A percentile compares a stretch with the other conserved stretches of the same genome.
Evolutionary conservation across 2,797 vertebrate species (phyloP).

Genomic region (Coreius guichenoti): DNA sequence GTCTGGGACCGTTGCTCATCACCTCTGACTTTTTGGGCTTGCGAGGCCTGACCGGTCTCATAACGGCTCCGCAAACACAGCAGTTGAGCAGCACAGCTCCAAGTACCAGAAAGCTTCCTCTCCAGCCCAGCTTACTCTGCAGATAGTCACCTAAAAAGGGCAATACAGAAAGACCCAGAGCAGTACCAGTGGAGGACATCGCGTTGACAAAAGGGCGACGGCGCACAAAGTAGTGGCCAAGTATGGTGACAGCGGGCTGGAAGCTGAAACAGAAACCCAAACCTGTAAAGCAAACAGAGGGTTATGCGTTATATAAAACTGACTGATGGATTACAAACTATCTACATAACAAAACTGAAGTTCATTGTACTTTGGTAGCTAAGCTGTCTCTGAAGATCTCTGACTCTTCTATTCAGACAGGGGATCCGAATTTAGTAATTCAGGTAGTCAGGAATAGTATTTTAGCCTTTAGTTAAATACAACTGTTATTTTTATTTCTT

Average conservation of each 20-base stretch:
- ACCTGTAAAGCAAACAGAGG: constrained; percentile 72
- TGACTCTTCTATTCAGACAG: too few species aligned
- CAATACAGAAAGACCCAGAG: constrained; percentile 86
- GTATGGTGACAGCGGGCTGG: constrained; percentile 88
- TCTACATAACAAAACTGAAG: neutral
- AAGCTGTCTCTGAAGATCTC: too few species aligned
- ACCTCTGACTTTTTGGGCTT: constrained; percentile 58
- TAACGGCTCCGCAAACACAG: constrained; percentile 90
- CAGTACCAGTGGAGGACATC: constrained; percentile 88
- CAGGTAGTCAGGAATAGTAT: too few species aligned
- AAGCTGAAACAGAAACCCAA: constrained; percentile 94
- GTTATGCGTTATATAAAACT: neutral
- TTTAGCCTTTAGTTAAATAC: too few species aligned
- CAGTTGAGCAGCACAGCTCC: constrained; percentile 89
- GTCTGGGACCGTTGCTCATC: constrained; percentile 60
- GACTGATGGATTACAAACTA: neutral
- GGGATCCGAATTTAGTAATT: too few species aligned
- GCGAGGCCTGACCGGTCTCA: constrained; percentile 82
- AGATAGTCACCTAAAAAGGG: constrained; percentile 87
- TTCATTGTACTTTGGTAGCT: neutral
- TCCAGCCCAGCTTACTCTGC: constrained; percentile 88
- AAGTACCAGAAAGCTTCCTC: constrained; percentile 90
- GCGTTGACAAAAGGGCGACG: constrained; percentile 87
- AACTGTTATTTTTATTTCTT: too few species aligned
- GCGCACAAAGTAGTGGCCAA: constrained; percentile 90